phyloP scores from a whole-genome alignment of 2,113 vertebrate species.

The Mus pahari region DNA sequence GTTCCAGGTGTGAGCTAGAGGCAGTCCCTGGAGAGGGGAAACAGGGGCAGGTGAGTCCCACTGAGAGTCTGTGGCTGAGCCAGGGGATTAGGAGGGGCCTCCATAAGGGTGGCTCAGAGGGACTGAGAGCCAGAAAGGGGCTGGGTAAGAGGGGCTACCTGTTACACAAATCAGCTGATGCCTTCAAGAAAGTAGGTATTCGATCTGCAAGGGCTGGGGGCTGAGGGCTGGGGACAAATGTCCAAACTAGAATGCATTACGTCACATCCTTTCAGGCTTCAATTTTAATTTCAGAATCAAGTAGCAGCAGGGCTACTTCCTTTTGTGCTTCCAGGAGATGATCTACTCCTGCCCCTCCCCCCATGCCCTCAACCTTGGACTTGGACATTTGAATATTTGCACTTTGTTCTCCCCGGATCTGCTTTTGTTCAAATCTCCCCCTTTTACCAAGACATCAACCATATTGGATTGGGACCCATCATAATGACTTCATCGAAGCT shows the following conservation, averaged over 20 bases:
- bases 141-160: background rate
- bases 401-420: background rate
- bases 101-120: background rate
- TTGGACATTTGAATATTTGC: background rate
- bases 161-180: background rate
- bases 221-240: background rate
- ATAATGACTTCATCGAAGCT: background rate
- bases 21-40: rapidly evolving
- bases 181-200: background rate
- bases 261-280: background rate
- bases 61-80: background rate
- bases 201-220: background rate
- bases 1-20: background rate
- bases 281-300: background rate
- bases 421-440: background rate
- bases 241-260: background rate
- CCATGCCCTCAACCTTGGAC: background rate
- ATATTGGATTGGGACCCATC: background rate
- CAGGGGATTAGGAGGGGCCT: rapidly evolving
- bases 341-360: background rate
- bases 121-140: background rate
- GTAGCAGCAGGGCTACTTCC: background rate
- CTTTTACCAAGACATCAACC: background rate
- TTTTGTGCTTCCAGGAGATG: background rate
- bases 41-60: background rate